Evolutionary conservation across 2,113 vertebrate genomes (phyloP), one percentile per base, ranked within the genome.

Genomic region (Platanista minor): DNA sequence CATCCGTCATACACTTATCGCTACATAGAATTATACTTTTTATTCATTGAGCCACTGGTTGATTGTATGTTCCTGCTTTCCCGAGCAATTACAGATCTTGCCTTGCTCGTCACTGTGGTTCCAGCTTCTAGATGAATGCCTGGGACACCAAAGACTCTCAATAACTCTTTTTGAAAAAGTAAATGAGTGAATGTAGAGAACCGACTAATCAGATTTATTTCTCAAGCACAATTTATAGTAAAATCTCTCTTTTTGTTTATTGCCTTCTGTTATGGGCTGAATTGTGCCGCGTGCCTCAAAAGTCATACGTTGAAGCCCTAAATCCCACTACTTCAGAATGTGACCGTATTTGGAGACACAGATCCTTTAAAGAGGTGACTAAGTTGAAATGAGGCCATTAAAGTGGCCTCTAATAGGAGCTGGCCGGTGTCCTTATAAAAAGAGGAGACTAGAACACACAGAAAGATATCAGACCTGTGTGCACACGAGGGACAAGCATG

Each of bases 401-500:
- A 36, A 12, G 2, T 13, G 18, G 25, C 5, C 71, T 54, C 9
- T 69, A 1, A 31, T 64, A 36, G 29, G 36, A 74, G 33, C 46
- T 25, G 67, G 59, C n/a, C 43, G 23, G 43, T 18, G 20, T 82
- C 25, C 39, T 67, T n/a, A 27, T 41, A 12, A 3, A n/a, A 69
- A 52, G 41, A 69, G 27, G 9, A 57, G 82, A 18, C 23, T 5
- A 15, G n/a, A 54, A 41, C 21, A 69, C 9, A 7, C 1, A 12
- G 17, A 25, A 6, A 49, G 15, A 72, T 7, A 49, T 15, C 57
- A 39, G 4, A 9, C 29, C 2, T 1, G 2, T 59, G 52, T 80
- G 15, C n/a, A 29, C 4, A 21, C 1, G 5, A 67, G 46, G 13
- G 33, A 4, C 2, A 2, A 11, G 1, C 8, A 2, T 1, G 8